These are phyloP conservation scores for Aphidius gifuensis DNA, from an alignment of 1,140 invertebrate genomes.

Conservation along the genomic window DNA sequence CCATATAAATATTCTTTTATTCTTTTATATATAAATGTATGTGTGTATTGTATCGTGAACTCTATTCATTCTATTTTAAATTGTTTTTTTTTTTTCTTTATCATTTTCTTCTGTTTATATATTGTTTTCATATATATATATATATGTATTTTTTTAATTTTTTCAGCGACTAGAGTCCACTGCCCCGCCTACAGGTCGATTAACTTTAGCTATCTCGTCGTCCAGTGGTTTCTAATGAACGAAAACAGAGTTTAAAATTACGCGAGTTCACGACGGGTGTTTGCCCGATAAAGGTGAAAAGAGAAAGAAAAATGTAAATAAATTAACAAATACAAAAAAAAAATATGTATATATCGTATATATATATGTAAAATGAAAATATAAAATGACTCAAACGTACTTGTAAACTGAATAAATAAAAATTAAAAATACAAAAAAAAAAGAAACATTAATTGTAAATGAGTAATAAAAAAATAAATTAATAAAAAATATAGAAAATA, in stretches of 20 bases:
- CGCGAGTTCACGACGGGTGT: conserved; percentile 5
- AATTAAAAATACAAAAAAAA: background rate
- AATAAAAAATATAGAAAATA: background rate
- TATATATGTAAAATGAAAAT: background rate
- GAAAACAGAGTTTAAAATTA: background rate
- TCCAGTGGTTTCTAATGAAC: background rate
- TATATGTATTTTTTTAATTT: background rate
- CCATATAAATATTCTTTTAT: conserved; percentile 15
- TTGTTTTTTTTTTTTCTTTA: background rate
- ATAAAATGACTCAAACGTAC: background rate
- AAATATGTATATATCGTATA: no score
- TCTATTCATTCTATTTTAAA: background rate
- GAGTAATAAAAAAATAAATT: background rate
- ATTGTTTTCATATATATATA: no score
- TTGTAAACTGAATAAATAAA: background rate
- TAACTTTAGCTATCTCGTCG: no score
- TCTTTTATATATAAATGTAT: conserved; percentile 16
- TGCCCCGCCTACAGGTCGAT: background rate
- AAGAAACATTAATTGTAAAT: background rate
- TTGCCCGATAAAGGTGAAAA: conserved; percentile 4
- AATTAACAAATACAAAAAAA: no score
- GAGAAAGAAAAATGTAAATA: no score
- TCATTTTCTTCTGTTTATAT: no score
- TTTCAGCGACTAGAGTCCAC: background rate
- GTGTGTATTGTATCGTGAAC: background rate